Evolutionary conservation across 1,140 invertebrate species (phyloP).

Genomic region (Aphelinus atriplicis): DNA sequence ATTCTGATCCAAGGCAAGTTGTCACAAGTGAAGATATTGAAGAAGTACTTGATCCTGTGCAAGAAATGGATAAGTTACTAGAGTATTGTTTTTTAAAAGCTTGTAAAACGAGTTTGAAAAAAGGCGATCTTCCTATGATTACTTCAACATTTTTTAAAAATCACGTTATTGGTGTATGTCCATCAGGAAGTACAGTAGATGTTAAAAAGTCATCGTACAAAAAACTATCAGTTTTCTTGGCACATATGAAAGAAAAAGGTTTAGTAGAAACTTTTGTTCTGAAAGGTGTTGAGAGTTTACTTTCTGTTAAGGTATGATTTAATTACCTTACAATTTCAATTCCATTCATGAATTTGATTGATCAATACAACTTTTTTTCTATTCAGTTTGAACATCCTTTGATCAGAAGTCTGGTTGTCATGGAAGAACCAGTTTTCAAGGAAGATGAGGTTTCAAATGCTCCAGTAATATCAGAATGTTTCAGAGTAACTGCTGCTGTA

Average conservation of each 20-base stretch:
- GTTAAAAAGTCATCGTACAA: slow-evolving; percentile 91
- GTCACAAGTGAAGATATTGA: slow-evolving; percentile 34
- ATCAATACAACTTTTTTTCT: slow-evolving; percentile 60
- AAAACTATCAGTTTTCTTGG: slow-evolving; percentile 86
- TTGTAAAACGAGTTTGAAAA: slow-evolving; percentile 73
- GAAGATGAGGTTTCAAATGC: slow-evolving; percentile 63
- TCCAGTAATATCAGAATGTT: slow-evolving; percentile 72
- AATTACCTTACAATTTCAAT: background rate
- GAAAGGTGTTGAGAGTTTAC: slow-evolving; percentile 69
- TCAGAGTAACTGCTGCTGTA: slow-evolving; percentile 75
- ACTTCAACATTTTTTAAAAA: slow-evolving; percentile 83
- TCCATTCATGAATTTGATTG: background rate
- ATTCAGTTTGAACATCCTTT: slow-evolving; percentile 59
- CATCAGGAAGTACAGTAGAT: slow-evolving; percentile 75
- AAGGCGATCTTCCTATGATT: slow-evolving; percentile 75
- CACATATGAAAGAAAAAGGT: slow-evolving; percentile 66
- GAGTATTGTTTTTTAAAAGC: slow-evolving; percentile 83
- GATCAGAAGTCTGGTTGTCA: slow-evolving; percentile 51
- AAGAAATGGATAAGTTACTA: slow-evolving; percentile 79
- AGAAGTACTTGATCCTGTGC: slow-evolving; percentile 55
- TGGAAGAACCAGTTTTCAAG: slow-evolving; percentile 48
- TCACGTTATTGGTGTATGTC: slow-evolving; percentile 80
- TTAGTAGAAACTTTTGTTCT: slow-evolving; percentile 68
- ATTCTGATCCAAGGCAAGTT: slow-evolving; percentile 11
- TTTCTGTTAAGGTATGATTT: slow-evolving; percentile 67